These are phyloP conservation scores for Ceratina calcarata DNA, from an alignment of 1,140 invertebrate genomes.

Conservation along the genomic window DNA sequence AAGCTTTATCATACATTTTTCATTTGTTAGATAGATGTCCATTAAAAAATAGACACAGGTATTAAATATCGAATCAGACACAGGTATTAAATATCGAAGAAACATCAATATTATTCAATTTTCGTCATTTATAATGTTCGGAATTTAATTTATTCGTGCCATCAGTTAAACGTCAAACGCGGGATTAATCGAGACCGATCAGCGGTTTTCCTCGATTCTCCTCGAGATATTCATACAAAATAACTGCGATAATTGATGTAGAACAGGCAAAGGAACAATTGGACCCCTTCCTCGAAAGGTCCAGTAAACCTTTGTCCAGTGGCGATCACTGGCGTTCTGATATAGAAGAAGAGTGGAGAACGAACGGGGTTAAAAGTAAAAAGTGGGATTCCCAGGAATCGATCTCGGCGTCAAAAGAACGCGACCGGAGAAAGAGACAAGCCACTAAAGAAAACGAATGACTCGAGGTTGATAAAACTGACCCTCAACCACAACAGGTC, in stretches of 20 bases:
- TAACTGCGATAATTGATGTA: background rate
- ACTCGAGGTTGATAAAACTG: conserved; percentile 57
- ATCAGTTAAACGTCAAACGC: background rate
- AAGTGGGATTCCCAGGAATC: conserved; percentile 25
- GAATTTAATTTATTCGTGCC: background rate
- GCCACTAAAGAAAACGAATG: conserved; percentile 56
- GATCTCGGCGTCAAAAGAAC: conserved; percentile 37
- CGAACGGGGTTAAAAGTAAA: background rate
- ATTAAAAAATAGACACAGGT: too few relatives aligned
- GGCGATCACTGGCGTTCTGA: background rate
- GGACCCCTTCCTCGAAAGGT: background rate
- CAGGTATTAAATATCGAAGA: too few relatives aligned
- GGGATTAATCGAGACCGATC: conserved; percentile 3
- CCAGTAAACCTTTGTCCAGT: background rate
- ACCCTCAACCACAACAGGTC: conserved; percentile 29
- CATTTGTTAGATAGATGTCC: too few relatives aligned
- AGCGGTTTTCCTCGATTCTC: background rate
- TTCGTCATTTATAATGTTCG: too few relatives aligned
- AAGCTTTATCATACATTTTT: background rate
- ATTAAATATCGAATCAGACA: too few relatives aligned
- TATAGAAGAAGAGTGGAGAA: background rate
- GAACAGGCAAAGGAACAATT: background rate
- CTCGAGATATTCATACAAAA: background rate
- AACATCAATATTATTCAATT: too few relatives aligned
- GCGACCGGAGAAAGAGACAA: too few relatives aligned